A percentile compares a stretch with the other conserved stretches of the same genome.
Evolutionary conservation across 2,888 invertebrate genomes (phyloP).

Genomic region (Lampropteryx suffumata): DNA sequence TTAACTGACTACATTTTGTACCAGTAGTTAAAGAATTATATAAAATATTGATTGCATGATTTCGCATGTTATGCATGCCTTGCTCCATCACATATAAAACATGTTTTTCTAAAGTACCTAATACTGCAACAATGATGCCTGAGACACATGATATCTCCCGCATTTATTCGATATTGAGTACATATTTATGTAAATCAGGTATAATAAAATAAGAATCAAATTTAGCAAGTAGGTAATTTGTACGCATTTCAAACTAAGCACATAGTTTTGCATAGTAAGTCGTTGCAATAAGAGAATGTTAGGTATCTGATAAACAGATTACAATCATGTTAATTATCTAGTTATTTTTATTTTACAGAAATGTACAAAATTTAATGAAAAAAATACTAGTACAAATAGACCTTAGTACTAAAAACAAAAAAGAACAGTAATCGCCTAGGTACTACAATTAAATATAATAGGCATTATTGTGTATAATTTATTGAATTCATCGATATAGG

Average conservation of each 20-base stretch:
- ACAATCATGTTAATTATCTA: too few relatives aligned
- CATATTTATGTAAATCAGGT: constrained; percentile 31
- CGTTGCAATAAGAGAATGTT: neutral
- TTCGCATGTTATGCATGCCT: neutral
- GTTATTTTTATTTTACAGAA: too few relatives aligned
- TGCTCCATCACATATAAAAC: constrained; percentile 14
- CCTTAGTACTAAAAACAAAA: too few relatives aligned
- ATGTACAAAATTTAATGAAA: too few relatives aligned
- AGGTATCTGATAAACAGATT: too few relatives aligned
- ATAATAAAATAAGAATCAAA: constrained; percentile 27
- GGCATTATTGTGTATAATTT: too few relatives aligned
- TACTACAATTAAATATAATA: too few relatives aligned
- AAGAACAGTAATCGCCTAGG: too few relatives aligned
- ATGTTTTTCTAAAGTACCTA: constrained; percentile 21
- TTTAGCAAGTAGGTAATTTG: constrained; percentile 17
- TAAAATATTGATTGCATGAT: neutral
- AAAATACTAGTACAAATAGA: too few relatives aligned
- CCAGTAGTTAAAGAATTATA: too few relatives aligned
- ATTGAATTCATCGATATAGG: constrained; percentile 22
- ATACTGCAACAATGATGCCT: constrained; percentile 26
- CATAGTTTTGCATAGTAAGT: constrained; percentile 1
- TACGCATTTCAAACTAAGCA: constrained; percentile 4
- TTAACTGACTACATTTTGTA: too few relatives aligned
- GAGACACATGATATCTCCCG: constrained; percentile 31
- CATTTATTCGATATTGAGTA: constrained; percentile 28